A percentile compares a stretch with the other conserved stretches of the same genome.
These are phyloP conservation scores for Rhabdomys dilectus DNA, from an alignment of 2,113 vertebrate species.

Conservation along the genomic window DNA sequence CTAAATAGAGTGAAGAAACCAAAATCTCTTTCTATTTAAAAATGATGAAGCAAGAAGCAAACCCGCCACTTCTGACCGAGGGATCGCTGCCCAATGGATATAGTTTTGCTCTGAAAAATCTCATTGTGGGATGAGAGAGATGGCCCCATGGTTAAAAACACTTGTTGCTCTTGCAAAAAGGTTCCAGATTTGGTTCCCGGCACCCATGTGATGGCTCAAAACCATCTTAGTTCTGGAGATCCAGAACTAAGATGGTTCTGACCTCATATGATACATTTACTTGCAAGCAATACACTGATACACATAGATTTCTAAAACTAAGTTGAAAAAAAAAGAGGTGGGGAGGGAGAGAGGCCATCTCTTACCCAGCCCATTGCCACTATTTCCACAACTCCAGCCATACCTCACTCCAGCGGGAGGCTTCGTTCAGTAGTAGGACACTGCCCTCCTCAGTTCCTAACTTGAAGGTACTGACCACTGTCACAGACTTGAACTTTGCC, in stretches of 20 bases:
- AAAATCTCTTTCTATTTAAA: background rate
- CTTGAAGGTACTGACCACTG: constrained; percentile 87
- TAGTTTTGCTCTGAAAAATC: background rate
- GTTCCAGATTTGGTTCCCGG: background rate
- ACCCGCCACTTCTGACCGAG: background rate
- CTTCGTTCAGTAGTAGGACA: constrained; percentile 87
- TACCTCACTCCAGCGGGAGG: constrained; percentile 91
- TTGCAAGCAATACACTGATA: background rate
- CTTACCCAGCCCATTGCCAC: background rate
- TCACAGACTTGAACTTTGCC: constrained; percentile 94
- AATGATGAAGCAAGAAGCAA: background rate
- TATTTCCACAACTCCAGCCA: background rate
- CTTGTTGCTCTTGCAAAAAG: background rate
- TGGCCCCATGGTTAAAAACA: background rate
- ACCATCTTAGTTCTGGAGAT: too few relatives aligned
- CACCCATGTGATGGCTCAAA: background rate
- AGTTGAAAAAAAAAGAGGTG: too few relatives aligned
- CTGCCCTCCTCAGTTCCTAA: constrained; percentile 86
- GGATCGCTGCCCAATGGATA: background rate
- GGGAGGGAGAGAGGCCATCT: background rate
- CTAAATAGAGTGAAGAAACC: background rate
- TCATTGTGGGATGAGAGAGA: background rate
- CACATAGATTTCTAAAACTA: background rate
- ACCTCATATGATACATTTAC: background rate
- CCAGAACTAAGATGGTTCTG: background rate